Evolutionary conservation across 2,797 vertebrate species (phyloP).

Genomic region (Alectoris magna): DNA sequence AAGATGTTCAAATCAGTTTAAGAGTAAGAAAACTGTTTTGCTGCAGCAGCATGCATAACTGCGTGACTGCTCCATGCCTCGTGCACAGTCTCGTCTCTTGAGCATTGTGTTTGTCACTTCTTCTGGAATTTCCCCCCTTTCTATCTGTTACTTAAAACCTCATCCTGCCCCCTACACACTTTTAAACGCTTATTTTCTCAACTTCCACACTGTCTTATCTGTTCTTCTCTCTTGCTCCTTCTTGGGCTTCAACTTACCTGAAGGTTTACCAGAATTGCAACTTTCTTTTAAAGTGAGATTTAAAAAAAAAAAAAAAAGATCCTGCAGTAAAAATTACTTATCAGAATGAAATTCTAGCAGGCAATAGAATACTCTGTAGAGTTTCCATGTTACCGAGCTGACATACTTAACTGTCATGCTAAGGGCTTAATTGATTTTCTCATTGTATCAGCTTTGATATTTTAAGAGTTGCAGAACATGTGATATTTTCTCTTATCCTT

Average conservation of each 20-base stretch:
- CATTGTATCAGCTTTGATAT: not conserved
- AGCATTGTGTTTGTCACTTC: not conserved
- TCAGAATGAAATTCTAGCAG: not conserved
- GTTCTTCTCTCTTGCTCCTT: not conserved
- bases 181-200: not conserved
- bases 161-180: not conserved
- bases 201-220: not conserved
- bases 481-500: not conserved
- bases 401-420: not conserved
- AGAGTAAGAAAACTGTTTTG: not conserved
- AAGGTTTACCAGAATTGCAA: not conserved
- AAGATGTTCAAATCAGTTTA: not conserved
- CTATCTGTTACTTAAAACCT: not conserved
- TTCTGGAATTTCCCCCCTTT: not conserved
- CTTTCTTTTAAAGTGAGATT: not conserved
- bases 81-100: not conserved
- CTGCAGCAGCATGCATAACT: not conserved
- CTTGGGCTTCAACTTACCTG: not conserved
- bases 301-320: not conserved
- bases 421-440: constrained; percentile 15
- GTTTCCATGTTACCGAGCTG: not conserved
- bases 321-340: not conserved
- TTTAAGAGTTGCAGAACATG: not conserved
- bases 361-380: not conserved
- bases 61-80: not conserved